phyloP scores from a whole-genome alignment of 1,140 invertebrate genomes.

The Ctenoplectra terminalis region DNA sequence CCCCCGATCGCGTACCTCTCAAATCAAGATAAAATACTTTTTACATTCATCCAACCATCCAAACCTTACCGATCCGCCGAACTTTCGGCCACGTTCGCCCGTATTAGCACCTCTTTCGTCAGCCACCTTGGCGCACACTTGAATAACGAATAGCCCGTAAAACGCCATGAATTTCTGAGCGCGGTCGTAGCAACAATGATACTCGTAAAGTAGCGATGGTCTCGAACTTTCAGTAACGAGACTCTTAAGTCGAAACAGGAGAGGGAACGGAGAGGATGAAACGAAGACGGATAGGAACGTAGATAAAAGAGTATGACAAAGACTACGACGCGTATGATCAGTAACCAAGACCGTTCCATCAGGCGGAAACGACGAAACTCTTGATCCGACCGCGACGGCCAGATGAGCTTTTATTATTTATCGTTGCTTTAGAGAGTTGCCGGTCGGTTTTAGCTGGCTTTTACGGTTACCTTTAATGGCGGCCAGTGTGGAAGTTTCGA shows the following conservation, averaged over 20 bases:
- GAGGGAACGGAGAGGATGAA: background rate
- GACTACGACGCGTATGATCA: background rate
- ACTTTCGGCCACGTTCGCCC: background rate
- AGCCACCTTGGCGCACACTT: background rate
- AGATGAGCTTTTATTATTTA: conserved; percentile 69
- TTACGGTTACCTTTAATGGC: conserved; percentile 75
- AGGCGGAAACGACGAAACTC: conserved; percentile 53
- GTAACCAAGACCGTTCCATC: background rate
- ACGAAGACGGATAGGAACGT: background rate
- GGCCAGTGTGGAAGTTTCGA: conserved; percentile 73
- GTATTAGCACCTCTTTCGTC: background rate
- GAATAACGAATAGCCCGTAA: conserved; percentile 18
- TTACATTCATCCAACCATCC: background rate
- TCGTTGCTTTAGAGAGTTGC: conserved; percentile 57
- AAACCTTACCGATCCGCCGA: background rate
- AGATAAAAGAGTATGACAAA: background rate
- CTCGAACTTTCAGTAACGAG: conserved; percentile 8
- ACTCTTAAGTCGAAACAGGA: no score
- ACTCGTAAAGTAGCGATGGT: background rate
- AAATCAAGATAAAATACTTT: no score
- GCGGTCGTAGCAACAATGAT: background rate
- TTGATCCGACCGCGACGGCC: conserved; percentile 48
- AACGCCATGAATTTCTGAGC: conserved; percentile 8
- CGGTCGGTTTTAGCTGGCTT: conserved; percentile 64
- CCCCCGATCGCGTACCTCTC: no score